Conservation (phyloP, 1,140 invertebrate genomes). For the Listronotus oregonensis region DNA sequence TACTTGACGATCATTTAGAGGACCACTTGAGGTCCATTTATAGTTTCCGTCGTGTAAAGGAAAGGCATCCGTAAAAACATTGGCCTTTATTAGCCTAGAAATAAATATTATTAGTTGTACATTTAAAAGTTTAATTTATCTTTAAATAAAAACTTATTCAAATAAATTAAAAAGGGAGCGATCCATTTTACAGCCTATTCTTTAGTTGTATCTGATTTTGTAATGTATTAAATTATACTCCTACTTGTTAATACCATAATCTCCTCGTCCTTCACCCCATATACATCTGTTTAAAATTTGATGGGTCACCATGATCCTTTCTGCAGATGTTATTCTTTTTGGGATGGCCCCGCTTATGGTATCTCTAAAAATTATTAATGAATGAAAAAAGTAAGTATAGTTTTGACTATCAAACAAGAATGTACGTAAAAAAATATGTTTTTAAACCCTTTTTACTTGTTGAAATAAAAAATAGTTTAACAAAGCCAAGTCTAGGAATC, state of each 20-base stretch:
- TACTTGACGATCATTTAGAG: constrained; percentile 55
- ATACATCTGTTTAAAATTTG: constrained; percentile 39
- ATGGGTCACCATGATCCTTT: constrained; percentile 43
- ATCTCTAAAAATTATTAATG: constrained; percentile 27
- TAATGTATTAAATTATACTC: too few species aligned
- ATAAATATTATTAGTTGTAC: background rate
- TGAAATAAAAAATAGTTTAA: too few species aligned
- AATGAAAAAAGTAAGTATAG: too few species aligned
- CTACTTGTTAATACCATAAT: constrained; percentile 60
- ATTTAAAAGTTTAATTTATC: too few species aligned
- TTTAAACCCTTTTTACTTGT: too few species aligned
- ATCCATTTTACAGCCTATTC: too few species aligned
- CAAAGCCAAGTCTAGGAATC: too few species aligned
- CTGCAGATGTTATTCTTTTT: constrained; percentile 39
- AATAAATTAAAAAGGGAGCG: too few species aligned
- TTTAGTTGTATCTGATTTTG: too few species aligned
- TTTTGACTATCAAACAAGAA: too few species aligned
- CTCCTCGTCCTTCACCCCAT: constrained; percentile 40
- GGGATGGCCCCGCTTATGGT: constrained; percentile 33
- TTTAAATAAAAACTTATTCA: background rate
- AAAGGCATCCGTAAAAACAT: constrained; percentile 64
- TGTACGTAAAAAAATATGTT: too few species aligned
- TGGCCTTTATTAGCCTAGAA: constrained; percentile 61
- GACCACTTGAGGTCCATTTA: constrained; percentile 47
- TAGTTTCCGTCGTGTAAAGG: constrained; percentile 66